Evolutionary conservation across 2,113 vertebrate genomes (phyloP).

Genomic region (Clarias macrocephalus): DNA sequence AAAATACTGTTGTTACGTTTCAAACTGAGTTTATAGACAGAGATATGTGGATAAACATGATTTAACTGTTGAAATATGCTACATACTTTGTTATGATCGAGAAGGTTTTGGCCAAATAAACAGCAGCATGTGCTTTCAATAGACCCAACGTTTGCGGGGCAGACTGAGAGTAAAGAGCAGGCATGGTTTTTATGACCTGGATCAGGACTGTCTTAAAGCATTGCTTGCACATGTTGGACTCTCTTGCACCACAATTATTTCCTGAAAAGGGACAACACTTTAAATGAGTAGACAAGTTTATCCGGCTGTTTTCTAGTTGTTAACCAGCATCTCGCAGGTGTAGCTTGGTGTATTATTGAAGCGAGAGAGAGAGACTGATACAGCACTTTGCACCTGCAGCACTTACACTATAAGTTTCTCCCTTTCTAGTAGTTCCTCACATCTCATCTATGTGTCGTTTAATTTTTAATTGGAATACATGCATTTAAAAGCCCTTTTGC

Average conservation of each 20-base stretch:
- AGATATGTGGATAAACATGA: constrained; percentile 14
- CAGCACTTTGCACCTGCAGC: background rate
- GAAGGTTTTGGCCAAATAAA: background rate
- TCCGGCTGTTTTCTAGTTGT: background rate
- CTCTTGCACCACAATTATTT: background rate
- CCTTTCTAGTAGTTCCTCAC: background rate
- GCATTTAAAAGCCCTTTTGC: background rate
- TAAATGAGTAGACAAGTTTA: background rate
- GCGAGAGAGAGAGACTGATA: background rate
- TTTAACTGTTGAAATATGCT: constrained; percentile 19
- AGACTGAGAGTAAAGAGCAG: background rate
- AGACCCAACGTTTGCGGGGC: background rate
- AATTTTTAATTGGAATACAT: background rate
- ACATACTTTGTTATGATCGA: background rate
- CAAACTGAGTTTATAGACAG: background rate
- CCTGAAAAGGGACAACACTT: background rate
- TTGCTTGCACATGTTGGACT: background rate
- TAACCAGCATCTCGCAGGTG: background rate
- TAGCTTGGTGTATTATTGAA: background rate
- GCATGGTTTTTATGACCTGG: constrained; percentile 5
- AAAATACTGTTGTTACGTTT: background rate
- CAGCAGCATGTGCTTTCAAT: background rate
- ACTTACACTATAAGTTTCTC: background rate
- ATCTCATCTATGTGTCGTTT: background rate
- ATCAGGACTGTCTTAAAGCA: constrained; percentile 17